Conservation (phyloP, 2,888 invertebrate genomes). For the Protonemura montana region DNA sequence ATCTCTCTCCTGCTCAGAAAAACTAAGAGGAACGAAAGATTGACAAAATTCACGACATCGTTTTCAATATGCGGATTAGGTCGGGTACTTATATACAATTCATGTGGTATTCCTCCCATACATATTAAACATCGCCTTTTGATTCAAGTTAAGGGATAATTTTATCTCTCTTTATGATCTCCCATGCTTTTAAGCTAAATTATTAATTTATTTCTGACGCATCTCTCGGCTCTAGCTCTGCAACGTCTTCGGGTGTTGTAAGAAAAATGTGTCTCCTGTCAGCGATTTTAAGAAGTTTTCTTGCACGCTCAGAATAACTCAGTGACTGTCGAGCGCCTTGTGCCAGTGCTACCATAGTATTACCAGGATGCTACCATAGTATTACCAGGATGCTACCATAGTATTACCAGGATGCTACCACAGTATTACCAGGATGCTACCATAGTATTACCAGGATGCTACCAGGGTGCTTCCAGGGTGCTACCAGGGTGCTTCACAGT, state of each 20-base stretch:
- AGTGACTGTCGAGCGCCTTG: neutral
- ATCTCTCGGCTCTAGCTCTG: neutral
- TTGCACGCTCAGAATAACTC: neutral
- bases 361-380: neutral
- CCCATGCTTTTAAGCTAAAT: constrained; percentile 4
- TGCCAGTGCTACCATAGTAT: neutral
- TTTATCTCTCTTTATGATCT: neutral
- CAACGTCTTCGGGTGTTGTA: neutral
- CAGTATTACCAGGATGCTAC: too few species aligned
- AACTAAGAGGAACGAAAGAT: too few species aligned
- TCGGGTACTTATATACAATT: neutral
- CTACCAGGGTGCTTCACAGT: too few species aligned
- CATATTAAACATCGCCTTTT: neutral
- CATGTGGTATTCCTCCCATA: neutral
- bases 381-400: too few species aligned
- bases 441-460: too few species aligned
- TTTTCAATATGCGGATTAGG: too few species aligned
- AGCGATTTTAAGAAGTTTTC: neutral
- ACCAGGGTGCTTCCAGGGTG: too few species aligned
- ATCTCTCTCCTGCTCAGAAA: neutral
- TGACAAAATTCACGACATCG: too few species aligned
- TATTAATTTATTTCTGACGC: constrained; percentile 16
- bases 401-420: too few species aligned
- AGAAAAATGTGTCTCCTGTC: neutral
- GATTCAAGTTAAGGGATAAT: neutral